A percentile compares a stretch with the other conserved stretches of the same genome.
Conservation (phyloP, 2,113 vertebrate species). For the Collichthys lucidus region DNA sequence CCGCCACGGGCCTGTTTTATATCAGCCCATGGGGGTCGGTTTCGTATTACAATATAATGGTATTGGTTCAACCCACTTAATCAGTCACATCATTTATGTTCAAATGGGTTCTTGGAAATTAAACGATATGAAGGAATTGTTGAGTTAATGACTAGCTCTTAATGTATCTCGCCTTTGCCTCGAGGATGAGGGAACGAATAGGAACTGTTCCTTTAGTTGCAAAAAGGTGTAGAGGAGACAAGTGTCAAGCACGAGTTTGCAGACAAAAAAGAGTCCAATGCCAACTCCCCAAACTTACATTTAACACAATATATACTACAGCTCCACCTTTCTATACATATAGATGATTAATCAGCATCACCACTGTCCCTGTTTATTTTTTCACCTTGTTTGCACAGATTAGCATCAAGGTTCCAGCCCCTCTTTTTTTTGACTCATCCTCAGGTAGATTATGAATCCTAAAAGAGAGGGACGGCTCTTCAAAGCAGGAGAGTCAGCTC, state of each 20-base stretch:
- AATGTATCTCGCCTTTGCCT: constrained; percentile 32
- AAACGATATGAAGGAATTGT: constrained; percentile 35
- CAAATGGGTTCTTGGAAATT: constrained; percentile 45
- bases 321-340: constrained; percentile 50
- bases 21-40: constrained; percentile 37
- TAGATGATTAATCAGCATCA: constrained; percentile 60
- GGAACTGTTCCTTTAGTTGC: constrained; percentile 22
- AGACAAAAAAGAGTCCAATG: neutral
- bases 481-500: constrained; percentile 26
- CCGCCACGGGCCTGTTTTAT: constrained; percentile 27
- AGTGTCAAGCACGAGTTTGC: neutral
- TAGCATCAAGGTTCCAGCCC: constrained; percentile 51
- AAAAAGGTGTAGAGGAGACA: neutral
- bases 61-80: constrained; percentile 63
- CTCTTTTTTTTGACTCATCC: constrained; percentile 17
- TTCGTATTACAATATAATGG: constrained; percentile 53
- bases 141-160: constrained; percentile 55
- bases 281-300: neutral
- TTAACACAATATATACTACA: neutral
- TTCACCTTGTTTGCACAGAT: constrained; percentile 59
- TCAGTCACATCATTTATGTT: constrained; percentile 52
- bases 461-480: constrained; percentile 28
- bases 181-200: constrained; percentile 13
- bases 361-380: constrained; percentile 41
- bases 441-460: constrained; percentile 59